A percentile compares a stretch with the other conserved stretches of the same genome.
Conservation (phyloP, 2,888 invertebrate species). For the Campaea margaritaria region DNA sequence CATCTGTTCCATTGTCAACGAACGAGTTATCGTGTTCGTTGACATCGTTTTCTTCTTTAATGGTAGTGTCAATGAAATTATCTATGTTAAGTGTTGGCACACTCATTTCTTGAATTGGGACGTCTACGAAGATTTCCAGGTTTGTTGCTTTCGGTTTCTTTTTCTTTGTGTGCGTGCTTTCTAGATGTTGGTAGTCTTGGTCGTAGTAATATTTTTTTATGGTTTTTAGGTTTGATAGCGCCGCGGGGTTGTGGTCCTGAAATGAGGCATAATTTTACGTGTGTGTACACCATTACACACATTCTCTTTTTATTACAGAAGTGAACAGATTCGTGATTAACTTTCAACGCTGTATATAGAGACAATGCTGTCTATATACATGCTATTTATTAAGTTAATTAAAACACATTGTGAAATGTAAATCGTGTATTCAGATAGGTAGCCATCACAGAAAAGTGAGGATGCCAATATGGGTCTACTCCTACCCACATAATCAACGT, state of each 20-base stretch:
- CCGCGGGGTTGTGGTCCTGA: slow-evolving; percentile 16
- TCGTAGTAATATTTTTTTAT: slow-evolving; percentile 29
- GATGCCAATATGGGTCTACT: too few species aligned
- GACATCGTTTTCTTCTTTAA: slow-evolving; percentile 12
- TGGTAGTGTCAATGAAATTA: not conserved
- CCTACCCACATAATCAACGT: too few species aligned
- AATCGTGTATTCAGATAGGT: too few species aligned
- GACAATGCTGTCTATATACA: too few species aligned
- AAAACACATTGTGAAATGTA: too few species aligned
- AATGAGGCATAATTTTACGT: not conserved
- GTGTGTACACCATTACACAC: too few species aligned
- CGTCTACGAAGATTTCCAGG: not conserved
- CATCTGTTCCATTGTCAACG: not conserved
- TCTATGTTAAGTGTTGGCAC: not conserved
- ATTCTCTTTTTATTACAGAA: too few species aligned
- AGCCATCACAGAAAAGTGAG: too few species aligned
- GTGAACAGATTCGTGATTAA: too few species aligned
- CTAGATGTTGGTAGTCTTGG: slow-evolving; percentile 26
- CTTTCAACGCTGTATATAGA: too few species aligned
- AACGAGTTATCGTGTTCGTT: slow-evolving; percentile 12
- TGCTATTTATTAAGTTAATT: too few species aligned
- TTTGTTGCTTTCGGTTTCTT: slow-evolving; percentile 3
- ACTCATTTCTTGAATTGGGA: not conserved
- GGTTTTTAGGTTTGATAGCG: slow-evolving; percentile 28
- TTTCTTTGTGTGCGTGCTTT: slow-evolving; percentile 1